Evolutionary conservation across 2,888 invertebrate species (phyloP).

Genomic region (Orthonevra nobilis): DNA sequence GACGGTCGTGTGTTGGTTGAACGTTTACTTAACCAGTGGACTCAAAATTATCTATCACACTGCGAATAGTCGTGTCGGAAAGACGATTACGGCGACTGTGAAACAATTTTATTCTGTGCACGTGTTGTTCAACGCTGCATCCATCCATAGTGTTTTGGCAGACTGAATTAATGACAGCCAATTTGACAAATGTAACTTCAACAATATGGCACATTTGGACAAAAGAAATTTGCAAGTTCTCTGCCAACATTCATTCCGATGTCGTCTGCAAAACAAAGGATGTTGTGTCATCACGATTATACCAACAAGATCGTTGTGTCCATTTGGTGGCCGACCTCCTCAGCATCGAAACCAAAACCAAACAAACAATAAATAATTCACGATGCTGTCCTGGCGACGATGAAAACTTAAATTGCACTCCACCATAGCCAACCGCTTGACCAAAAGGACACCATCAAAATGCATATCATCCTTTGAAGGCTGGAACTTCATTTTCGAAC

Average conservation of each 20-base stretch:
- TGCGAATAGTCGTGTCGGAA: no score
- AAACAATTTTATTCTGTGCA: no score
- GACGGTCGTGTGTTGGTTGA: no score
- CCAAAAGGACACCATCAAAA: slow-evolving; percentile 46
- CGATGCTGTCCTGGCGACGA: slow-evolving; percentile 26
- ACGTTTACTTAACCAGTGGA: no score
- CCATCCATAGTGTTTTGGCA: no score
- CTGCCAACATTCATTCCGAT: slow-evolving; percentile 3
- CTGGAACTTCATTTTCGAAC: slow-evolving; percentile 51
- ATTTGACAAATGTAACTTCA: no score
- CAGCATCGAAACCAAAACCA: slow-evolving; percentile 1
- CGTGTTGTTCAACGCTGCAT: no score
- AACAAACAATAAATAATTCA: slow-evolving; percentile 56
- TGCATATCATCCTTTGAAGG: slow-evolving; percentile 35
- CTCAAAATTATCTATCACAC: no score
- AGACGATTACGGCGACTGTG: no score
- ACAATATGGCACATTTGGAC: no score
- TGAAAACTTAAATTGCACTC: slow-evolving; percentile 61
- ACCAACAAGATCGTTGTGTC: slow-evolving; percentile 29
- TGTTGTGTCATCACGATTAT: slow-evolving; percentile 14
- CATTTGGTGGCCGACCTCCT: neutral
- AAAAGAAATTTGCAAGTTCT: neutral
- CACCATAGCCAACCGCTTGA: slow-evolving; percentile 14
- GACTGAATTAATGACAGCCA: no score
- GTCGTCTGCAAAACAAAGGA: slow-evolving; percentile 11